Evolutionary conservation across 2,888 invertebrate species (phyloP).

Genomic region (Agrochola circellaris): DNA sequence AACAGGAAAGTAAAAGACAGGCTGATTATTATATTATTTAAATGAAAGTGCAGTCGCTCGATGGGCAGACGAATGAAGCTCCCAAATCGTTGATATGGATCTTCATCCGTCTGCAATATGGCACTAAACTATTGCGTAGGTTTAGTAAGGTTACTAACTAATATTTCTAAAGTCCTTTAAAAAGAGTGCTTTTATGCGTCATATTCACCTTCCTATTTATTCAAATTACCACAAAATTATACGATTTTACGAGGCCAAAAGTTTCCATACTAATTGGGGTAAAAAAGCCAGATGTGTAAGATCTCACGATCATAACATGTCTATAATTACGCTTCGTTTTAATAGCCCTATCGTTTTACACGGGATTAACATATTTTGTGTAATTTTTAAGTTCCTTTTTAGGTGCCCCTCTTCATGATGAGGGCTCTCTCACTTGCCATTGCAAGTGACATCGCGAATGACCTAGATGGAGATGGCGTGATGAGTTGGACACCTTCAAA

Average conservation of each 20-base stretch:
- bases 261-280: conserved; percentile 29
- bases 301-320: conserved; percentile 17
- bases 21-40: not conserved
- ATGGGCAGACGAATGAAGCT: not conserved
- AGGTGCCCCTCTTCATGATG: too few relatives aligned
- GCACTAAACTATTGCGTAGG: not conserved
- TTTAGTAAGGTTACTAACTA: not conserved
- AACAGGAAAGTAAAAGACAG: not conserved
- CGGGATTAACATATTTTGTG: not conserved
- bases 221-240: conserved; percentile 31
- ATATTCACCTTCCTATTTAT: conserved; percentile 14
- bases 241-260: conserved; percentile 31
- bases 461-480: too few relatives aligned
- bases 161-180: not conserved
- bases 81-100: not conserved
- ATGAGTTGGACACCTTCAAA: too few relatives aligned
- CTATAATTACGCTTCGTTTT: conserved; percentile 12
- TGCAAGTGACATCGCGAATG: too few relatives aligned
- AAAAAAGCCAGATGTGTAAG: conserved; percentile 24
- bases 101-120: not conserved
- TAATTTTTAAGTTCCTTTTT: too few relatives aligned
- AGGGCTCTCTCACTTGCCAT: too few relatives aligned
- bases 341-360: not conserved
- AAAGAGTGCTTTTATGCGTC: not conserved
- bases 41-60: not conserved